A percentile compares a stretch with the other conserved stretches of the same genome.
These are phyloP conservation scores for Gryllus longicercus DNA, from an alignment of 2,888 invertebrate genomes.

Conservation along the genomic window DNA sequence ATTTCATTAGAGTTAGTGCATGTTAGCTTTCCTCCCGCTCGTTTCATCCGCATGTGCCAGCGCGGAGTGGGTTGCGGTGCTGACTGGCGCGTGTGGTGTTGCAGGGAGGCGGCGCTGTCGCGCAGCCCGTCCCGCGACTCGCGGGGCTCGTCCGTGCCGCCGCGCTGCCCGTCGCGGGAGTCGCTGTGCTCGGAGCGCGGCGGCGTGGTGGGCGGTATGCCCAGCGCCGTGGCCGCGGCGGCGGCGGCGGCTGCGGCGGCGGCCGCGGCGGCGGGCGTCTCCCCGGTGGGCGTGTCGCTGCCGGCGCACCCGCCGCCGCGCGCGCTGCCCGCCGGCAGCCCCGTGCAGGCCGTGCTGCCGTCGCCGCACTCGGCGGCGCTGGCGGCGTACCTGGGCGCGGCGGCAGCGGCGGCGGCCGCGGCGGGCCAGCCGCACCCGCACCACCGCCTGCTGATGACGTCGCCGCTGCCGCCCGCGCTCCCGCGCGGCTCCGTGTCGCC, in stretches of 20 bases:
- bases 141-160: conserved; percentile 59
- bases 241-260: conserved; percentile 53
- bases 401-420: conserved; percentile 63
- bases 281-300: conserved; percentile 61
- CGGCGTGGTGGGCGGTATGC: conserved; percentile 52
- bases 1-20: no score
- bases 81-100: conserved; percentile 39
- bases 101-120: conserved; percentile 71
- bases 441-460: conserved; percentile 69
- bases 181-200: conserved; percentile 68
- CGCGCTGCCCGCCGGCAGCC: conserved; percentile 63
- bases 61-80: no score
- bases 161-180: conserved; percentile 73
- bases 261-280: conserved; percentile 46
- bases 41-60: no score
- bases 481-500: conserved; percentile 61
- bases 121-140: conserved; percentile 81
- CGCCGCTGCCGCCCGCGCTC: conserved; percentile 51
- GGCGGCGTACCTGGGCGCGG: conserved; percentile 74
- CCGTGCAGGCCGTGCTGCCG: conserved; percentile 58
- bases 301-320: conserved; percentile 46
- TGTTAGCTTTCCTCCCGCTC: no score
- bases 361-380: conserved; percentile 79
- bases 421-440: conserved; percentile 17
- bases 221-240: conserved; percentile 50